Base-by-base conservation (phyloP, 2,888 invertebrate genomes). In the Kuschelorhynchus macadamiae region DNA sequence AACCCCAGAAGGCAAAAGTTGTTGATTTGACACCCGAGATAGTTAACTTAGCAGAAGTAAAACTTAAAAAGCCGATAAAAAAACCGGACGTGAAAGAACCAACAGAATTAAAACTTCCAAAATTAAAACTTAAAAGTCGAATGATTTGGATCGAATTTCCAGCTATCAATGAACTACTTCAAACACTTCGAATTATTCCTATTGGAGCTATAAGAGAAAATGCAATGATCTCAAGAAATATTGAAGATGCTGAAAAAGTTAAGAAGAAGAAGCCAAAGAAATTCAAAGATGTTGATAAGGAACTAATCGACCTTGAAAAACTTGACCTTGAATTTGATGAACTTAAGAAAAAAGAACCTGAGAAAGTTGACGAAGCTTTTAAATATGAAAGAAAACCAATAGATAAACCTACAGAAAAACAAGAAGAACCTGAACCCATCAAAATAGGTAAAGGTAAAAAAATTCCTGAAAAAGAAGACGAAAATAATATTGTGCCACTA, bases 71-170 rank as follows among this genome's bases (percentile, higher is more conserved):
- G 72, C 75, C 78, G 2, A 73, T 74, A 63, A 74, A 75, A 49
- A 55, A 63, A 56, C 71, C 75, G 3, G 67, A 76, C 9, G 77
- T 77, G 68, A 78, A 76, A 70, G 77, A 77, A 71, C 71, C 72
- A 2, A 72, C 69, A 46, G 65, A 72, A 53, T 76, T 75, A 1
- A 74, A 72, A 74, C 81, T 91, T 55, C 92, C 91, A 0, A 91
- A 90, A 80, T 85, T 91, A 44, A 87, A 90, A 78, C 82, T 93
- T 2, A 91, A 91, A 77, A 92, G 92, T 79, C 86, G 90, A 72
- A 90, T 92, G 14, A 86, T 84, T 47, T 87, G 86, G 74, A 79
- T 86, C 0, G 84, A 85, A 56, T 85, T 85, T 72, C 83, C 84
- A 57, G 81, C 83, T 14, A 60, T 73, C 12, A 53, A 72, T 12